Base-by-base conservation (phyloP, 2,888 invertebrate species). In the Hyppa rectilinea region DNA sequence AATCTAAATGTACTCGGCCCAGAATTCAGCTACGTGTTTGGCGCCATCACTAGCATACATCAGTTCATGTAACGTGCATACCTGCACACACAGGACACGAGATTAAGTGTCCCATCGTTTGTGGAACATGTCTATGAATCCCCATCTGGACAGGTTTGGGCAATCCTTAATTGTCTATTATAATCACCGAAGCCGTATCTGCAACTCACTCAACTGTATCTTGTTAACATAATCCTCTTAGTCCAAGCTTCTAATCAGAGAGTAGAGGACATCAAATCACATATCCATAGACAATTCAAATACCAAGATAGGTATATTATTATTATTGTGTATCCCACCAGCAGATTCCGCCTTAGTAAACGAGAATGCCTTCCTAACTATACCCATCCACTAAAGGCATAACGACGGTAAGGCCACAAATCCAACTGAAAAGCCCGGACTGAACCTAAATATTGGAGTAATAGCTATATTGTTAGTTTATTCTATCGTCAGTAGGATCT, bases 181-280 rank as follows among this genome's bases (percentile, higher is more conserved):
- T 4, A 53, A 31, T 71, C 31, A 10, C 60, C 4, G 0, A 38
- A 43, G 23, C 23, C 10, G 0, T 4, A 53, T 10, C 10, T 6
- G 4, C 52, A 52, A 38, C 23, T 2, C 38, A 31, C 17, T 58
- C 59, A 34, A 12, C 40, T n/a, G 38, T 38, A 5, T 40, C 6
- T 49, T 31, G 47, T 55, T n/a, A 34, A 26, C 40, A 49, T 72
- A 59, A 49, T 71, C 69, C 40, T n/a, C 26, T 58, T 9, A 58
- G 12, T 14, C 14, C 4, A 20, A 20, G 9, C 34, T 9, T 43
- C 40, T 23, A 10, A 0, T n/a, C 14, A 40, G 12, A 29, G 14
- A n/a, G 26, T n/a, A n/a, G n/a, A 26, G 26, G 26, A 20, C 31
- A 56, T 23, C 4, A 12, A 23, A 23, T 36, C 29, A 31, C 31